These are phyloP conservation scores for Nicator chloris DNA, from an alignment of 2,113 vertebrate genomes.

Conservation along the genomic window DNA sequence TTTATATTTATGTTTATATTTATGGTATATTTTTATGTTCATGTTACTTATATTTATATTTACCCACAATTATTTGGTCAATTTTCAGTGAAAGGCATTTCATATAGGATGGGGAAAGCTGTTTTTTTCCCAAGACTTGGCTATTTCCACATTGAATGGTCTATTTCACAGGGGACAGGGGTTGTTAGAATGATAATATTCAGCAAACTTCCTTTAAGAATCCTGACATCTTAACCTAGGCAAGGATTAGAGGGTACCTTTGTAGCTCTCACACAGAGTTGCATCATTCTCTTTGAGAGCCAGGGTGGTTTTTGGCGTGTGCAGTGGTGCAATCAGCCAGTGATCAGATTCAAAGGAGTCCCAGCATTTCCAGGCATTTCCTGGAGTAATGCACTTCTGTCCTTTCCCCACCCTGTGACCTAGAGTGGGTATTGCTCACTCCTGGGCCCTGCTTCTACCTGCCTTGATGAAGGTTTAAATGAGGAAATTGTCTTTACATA, in stretches of 20 bases:
- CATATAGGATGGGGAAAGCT: neutral
- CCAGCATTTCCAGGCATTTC: constrained; percentile 53
- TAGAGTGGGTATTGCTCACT: constrained; percentile 25
- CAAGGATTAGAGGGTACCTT: neutral
- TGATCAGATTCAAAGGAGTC: neutral
- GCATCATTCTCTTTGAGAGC: neutral
- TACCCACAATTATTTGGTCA: neutral
- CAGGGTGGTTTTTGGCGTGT: neutral
- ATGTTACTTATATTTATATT: neutral
- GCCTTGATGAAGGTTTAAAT: neutral
- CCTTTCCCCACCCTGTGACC: neutral
- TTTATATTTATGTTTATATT: neutral
- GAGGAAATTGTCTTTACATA: neutral
- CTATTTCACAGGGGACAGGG: neutral
- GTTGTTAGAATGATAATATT: neutral
- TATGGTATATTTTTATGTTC: neutral
- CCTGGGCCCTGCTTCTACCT: constrained; percentile 24
- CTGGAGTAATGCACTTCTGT: constrained; percentile 18
- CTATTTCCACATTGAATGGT: neutral
- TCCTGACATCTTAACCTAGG: neutral
- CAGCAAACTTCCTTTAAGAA: neutral
- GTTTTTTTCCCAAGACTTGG: neutral
- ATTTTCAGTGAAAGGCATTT: neutral
- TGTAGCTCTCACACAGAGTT: neutral
- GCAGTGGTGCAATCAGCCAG: neutral